Evolutionary conservation across 1,140 invertebrate genomes (phyloP).

Genomic region (Thereuonema tuberculata): DNA sequence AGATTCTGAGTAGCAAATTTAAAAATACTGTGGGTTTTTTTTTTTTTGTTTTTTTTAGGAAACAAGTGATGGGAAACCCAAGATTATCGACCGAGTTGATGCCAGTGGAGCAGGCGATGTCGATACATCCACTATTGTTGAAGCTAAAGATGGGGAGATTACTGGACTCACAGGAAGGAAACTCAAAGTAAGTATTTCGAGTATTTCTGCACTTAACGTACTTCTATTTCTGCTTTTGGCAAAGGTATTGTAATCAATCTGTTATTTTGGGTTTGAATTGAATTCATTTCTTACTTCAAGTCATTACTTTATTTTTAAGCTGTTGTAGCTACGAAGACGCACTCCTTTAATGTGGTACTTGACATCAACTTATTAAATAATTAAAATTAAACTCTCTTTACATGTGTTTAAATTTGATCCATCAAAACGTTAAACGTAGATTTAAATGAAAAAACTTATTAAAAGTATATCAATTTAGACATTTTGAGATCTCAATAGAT

Average conservation of each 20-base stretch:
- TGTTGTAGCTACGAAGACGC: too few relatives aligned
- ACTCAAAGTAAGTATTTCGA: slow-evolving; percentile 66
- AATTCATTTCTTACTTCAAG: slow-evolving; percentile 1
- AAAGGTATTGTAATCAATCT: slow-evolving; percentile 5
- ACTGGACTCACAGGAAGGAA: slow-evolving; percentile 74
- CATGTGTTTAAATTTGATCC: too few relatives aligned
- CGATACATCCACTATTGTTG: slow-evolving; percentile 68
- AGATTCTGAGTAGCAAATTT: too few relatives aligned
- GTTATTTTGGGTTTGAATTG: neutral
- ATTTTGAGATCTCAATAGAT: too few relatives aligned
- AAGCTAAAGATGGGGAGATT: slow-evolving; percentile 56
- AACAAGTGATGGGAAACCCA: slow-evolving; percentile 72
- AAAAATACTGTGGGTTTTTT: too few relatives aligned
- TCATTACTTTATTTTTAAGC: slow-evolving; percentile 12
- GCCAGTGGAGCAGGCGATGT: slow-evolving; percentile 91
- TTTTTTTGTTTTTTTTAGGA: slow-evolving; percentile 42
- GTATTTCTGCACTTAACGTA: too few relatives aligned
- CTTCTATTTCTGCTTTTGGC: neutral
- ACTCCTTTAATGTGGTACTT: too few relatives aligned
- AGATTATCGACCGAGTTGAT: slow-evolving; percentile 90
- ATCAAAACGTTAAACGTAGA: too few relatives aligned
- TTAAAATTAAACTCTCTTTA: too few relatives aligned
- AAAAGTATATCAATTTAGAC: too few relatives aligned
- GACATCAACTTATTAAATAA: too few relatives aligned
- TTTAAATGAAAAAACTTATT: too few relatives aligned